Evolutionary conservation across 2,113 vertebrate genomes (phyloP).

Genomic region (Lethenteron reissneri): DNA sequence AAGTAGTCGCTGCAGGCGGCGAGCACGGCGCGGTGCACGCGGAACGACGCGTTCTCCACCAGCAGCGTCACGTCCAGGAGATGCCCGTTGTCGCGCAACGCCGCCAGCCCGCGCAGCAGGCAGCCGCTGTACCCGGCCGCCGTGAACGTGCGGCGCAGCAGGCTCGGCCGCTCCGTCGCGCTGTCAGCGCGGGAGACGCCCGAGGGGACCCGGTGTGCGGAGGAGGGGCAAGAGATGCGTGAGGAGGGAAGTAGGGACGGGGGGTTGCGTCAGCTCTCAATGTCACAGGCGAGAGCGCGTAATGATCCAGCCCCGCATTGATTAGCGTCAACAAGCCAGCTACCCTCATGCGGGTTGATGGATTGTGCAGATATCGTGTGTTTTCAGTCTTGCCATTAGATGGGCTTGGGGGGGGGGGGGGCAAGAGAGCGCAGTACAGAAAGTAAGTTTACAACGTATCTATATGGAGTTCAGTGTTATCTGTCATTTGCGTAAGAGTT

Average conservation of each 20-base stretch:
- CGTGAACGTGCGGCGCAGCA: constrained; percentile 71
- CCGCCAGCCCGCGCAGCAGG: constrained; percentile 64
- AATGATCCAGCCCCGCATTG: too few relatives aligned
- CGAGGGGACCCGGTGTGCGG: constrained; percentile 6
- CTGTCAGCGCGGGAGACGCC: constrained; percentile 21
- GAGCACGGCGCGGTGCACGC: constrained; percentile 80
- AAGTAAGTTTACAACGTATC: neutral
- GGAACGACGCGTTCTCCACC: constrained; percentile 64
- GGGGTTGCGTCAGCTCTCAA: neutral
- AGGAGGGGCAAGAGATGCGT: neutral
- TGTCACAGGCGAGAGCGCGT: too few relatives aligned
- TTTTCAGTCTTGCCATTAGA: too few relatives aligned
- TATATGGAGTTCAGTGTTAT: too few relatives aligned
- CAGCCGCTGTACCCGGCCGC: constrained; percentile 62
- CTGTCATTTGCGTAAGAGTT: too few relatives aligned
- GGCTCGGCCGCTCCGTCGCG: constrained; percentile 66
- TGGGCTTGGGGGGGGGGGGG: neutral
- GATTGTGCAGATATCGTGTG: neutral
- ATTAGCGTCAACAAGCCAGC: too few relatives aligned
- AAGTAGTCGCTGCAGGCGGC: constrained; percentile 98
- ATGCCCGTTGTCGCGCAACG: constrained; percentile 61
- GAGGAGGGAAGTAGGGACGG: too few relatives aligned
- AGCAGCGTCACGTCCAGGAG: constrained; percentile 74
- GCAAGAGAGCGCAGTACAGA: neutral
- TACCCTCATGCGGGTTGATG: neutral